phyloP scores from a whole-genome alignment of 2,797 vertebrate species.

The Rhinoraja longicauda region DNA sequence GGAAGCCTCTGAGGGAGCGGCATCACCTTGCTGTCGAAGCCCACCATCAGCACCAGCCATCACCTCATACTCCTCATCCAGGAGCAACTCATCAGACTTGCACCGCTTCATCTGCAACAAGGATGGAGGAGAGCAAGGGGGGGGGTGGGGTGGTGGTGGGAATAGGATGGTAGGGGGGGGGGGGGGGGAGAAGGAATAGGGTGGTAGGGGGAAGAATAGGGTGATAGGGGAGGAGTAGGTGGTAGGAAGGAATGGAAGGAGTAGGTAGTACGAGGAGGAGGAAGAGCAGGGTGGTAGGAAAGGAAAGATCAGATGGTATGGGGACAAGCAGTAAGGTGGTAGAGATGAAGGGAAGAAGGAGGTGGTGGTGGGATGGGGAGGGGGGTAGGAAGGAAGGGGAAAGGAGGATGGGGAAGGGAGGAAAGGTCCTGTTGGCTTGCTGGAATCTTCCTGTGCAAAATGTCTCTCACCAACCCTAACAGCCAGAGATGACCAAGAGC shows the following conservation, averaged over 20 bases:
- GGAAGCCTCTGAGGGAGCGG: constrained; percentile 53
- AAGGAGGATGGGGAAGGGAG: constrained; percentile 34
- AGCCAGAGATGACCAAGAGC: not conserved
- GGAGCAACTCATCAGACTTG: constrained; percentile 64
- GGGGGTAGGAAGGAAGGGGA: not conserved
- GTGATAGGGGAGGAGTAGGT: constrained; percentile 42
- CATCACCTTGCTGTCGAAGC: constrained; percentile 51
- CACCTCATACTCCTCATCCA: constrained; percentile 53
- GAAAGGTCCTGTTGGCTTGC: not conserved
- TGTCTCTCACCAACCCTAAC: constrained; percentile 42
- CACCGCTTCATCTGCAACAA: constrained; percentile 59
- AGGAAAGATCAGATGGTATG: constrained; percentile 19
- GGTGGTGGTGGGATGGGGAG: constrained; percentile 43
- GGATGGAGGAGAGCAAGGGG: constrained; percentile 42
- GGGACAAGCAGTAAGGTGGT: no score
- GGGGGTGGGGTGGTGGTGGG: not conserved
- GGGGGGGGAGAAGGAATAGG: no score
- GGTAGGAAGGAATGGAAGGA: constrained; percentile 36
- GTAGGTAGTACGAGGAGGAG: not conserved
- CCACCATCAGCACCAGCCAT: constrained; percentile 50
- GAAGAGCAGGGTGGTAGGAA: no score
- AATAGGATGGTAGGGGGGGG: no score
- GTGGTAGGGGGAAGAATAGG: constrained; percentile 43
- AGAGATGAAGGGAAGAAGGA: constrained; percentile 39
- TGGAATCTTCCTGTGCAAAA: not conserved